phyloP scores from a whole-genome alignment of 2,113 vertebrate genomes.

The Embiotoca jacksoni region DNA sequence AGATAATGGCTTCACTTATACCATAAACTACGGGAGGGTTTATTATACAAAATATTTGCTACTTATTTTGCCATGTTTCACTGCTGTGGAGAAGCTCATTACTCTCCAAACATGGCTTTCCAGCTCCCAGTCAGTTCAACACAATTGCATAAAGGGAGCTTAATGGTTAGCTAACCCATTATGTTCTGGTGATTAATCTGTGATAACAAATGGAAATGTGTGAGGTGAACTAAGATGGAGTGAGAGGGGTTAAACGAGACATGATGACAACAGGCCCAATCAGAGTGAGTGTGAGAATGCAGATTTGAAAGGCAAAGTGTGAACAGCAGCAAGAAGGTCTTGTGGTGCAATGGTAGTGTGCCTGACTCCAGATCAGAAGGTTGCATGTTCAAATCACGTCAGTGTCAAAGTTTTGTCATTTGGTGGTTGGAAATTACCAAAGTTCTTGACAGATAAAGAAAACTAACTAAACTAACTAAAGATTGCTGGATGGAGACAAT shows the following conservation, averaged over 20 bases:
- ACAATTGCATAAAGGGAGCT: slow-evolving; percentile 40
- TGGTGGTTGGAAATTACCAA: too few relatives aligned
- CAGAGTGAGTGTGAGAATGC: neutral
- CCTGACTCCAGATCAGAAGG: slow-evolving; percentile 67
- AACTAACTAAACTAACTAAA: too few relatives aligned
- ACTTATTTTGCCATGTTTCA: slow-evolving; percentile 5
- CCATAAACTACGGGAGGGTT: neutral
- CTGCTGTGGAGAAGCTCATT: slow-evolving; percentile 17
- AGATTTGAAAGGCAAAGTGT: neutral
- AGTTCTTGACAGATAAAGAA: too few relatives aligned
- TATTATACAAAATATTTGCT: slow-evolving; percentile 11
- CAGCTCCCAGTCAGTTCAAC: slow-evolving; percentile 9
- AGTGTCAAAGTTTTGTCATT: slow-evolving; percentile 37
- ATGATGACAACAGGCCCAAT: too few relatives aligned
- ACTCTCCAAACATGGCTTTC: slow-evolving; percentile 6
- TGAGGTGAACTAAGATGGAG: neutral
- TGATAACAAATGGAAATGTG: slow-evolving; percentile 28
- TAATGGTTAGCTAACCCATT: slow-evolving; percentile 33
- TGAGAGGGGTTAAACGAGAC: neutral
- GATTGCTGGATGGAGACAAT: too few relatives aligned
- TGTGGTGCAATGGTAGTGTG: slow-evolving; percentile 58
- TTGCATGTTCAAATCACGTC: slow-evolving; percentile 66
- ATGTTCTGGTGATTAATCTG: slow-evolving; percentile 56
- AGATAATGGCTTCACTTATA: slow-evolving; percentile 21
- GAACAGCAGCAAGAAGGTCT: neutral